Percentiles rank a stretch among this genome's conserved stretches.
Conservation (phyloP, 2,888 invertebrate species). For the Rhagophthalmus giganteus region DNA sequence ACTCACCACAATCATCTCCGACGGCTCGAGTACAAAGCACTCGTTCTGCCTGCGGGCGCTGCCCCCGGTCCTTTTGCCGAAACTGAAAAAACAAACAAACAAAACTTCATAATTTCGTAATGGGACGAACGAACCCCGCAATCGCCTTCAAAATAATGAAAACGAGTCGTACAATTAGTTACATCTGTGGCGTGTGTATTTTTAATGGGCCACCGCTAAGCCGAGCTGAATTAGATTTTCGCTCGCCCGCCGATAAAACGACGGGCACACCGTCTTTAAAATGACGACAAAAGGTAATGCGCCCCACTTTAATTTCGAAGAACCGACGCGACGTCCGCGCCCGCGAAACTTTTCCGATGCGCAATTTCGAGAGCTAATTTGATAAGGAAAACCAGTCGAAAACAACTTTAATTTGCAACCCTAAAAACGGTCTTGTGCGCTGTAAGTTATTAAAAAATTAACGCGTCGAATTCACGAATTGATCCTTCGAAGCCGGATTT, state of each 20-base stretch:
- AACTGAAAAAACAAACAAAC: constrained; percentile 63
- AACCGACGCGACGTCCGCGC: neutral
- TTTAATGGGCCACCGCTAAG: neutral
- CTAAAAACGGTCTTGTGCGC: no score
- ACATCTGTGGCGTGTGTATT: neutral
- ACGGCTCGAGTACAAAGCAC: constrained; percentile 82
- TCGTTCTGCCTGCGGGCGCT: constrained; percentile 78
- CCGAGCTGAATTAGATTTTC: neutral
- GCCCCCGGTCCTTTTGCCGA: constrained; percentile 78
- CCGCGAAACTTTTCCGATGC: neutral
- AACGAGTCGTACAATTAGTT: neutral
- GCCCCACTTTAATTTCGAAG: constrained; percentile 3
- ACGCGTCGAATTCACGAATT: no score
- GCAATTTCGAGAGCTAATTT: neutral
- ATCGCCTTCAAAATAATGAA: neutral
- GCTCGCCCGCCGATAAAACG: neutral
- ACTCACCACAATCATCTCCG: constrained; percentile 88
- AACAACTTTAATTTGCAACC: no score
- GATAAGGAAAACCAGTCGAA: constrained; percentile 3
- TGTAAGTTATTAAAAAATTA: no score
- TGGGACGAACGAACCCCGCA: neutral
- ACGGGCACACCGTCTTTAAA: neutral
- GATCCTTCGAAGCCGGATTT: no score
- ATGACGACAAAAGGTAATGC: neutral
- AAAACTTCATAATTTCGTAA: neutral